Evolutionary conservation across 2,888 invertebrate genomes (phyloP).

Genomic region (Drosophila picticornis): DNA sequence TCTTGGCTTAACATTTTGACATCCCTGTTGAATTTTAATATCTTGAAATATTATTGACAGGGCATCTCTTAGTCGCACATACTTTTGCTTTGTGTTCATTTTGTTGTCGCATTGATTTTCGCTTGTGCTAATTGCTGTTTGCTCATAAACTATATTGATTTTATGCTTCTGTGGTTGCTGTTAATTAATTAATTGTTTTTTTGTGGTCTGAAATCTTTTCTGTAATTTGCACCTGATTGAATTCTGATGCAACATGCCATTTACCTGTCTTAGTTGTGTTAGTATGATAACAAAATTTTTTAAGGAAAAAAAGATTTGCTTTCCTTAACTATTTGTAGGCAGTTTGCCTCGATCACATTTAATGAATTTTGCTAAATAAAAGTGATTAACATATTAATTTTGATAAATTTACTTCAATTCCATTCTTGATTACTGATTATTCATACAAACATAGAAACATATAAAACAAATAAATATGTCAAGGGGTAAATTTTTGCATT

Average conservation of each 20-base stretch:
- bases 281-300: neutral
- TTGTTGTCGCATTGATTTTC: slow-evolving; percentile 58
- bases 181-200: slow-evolving; percentile 63
- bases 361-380: neutral
- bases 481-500: neutral
- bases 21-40: neutral
- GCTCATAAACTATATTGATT: slow-evolving; percentile 58
- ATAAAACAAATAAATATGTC: neutral
- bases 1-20: neutral
- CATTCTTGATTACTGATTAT: neutral
- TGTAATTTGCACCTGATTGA: slow-evolving; percentile 24
- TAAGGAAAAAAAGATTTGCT: neutral
- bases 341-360: no score
- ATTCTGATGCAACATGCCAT: slow-evolving; percentile 18
- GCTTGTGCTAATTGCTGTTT: slow-evolving; percentile 58
- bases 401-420: neutral
- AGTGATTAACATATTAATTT: neutral
- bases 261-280: neutral
- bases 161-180: slow-evolving; percentile 46
- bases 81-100: neutral
- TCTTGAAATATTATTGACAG: neutral
- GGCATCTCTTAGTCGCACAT: neutral
- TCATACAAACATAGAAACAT: neutral
- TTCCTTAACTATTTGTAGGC: neutral
- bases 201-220: slow-evolving; percentile 20